These are phyloP conservation scores for Coregonus sp. DNA, from an alignment of 2,797 vertebrate genomes.

Conservation along the genomic window DNA sequence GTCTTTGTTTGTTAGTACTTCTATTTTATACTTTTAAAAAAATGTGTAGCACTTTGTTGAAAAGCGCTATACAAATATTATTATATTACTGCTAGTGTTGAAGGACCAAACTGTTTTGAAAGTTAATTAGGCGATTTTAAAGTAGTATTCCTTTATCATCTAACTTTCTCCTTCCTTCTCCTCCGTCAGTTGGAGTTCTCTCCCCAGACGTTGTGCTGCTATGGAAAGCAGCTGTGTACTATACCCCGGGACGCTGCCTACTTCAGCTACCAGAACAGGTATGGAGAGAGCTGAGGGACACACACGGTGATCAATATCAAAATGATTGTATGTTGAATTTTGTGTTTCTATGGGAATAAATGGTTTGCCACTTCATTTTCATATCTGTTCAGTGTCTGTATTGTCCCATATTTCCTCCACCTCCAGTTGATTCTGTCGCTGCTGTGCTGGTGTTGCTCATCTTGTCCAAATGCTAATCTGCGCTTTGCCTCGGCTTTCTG, in stretches of 20 bases:
- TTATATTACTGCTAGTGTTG: background rate
- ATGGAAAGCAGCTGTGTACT: conserved; percentile 98
- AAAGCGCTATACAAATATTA: no score
- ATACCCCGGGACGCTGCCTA: conserved; percentile 97
- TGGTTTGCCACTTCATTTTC: conserved; percentile 44
- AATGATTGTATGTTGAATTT: conserved; percentile 13
- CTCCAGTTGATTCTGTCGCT: conserved; percentile 62
- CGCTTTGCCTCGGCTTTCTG: conserved; percentile 98
- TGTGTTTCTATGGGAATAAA: conserved; percentile 28
- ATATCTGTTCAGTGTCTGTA: conserved; percentile 68
- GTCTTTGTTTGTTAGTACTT: no score
- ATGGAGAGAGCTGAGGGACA: conserved; percentile 50
- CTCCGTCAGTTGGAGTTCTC: conserved; percentile 81
- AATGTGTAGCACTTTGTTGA: background rate
- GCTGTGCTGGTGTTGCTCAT: conserved; percentile 73
- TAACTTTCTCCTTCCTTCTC: conserved; percentile 43
- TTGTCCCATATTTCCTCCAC: conserved; percentile 58
- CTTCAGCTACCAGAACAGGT: conserved; percentile 99
- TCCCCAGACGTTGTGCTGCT: conserved; percentile 98
- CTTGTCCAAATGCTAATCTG: conserved; percentile 88
- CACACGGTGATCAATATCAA: background rate
- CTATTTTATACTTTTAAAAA: background rate
- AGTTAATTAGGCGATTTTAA: background rate
- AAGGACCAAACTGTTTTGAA: background rate
- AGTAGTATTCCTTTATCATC: background rate